These are phyloP conservation scores for Nematolebias whitei DNA, from an alignment of 2,113 vertebrate genomes.

Conservation along the genomic window DNA sequence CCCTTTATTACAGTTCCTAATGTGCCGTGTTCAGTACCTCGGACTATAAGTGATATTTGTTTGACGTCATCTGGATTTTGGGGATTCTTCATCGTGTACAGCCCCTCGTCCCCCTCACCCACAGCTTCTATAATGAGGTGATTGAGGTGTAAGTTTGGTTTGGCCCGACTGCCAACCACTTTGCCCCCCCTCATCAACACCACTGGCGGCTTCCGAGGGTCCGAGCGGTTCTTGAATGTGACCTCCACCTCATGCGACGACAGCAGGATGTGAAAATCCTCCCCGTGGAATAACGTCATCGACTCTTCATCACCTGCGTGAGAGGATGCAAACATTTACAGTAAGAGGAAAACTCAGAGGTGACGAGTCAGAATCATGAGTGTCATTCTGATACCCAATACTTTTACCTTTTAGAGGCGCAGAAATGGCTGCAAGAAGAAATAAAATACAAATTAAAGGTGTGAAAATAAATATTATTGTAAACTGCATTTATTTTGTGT, in stretches of 20 bases:
- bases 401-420: conserved; percentile 69
- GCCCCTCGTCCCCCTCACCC: conserved; percentile 73
- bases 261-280: conserved; percentile 75
- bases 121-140: conserved; percentile 73
- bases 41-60: conserved; percentile 61
- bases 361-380: background rate
- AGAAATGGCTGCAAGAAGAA: conserved; percentile 58
- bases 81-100: conserved; percentile 71
- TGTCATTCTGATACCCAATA: background rate
- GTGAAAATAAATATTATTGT: background rate
- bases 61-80: conserved; percentile 40
- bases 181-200: conserved; percentile 58
- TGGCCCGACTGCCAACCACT: conserved; percentile 45
- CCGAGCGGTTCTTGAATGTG: conserved; percentile 49
- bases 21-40: conserved; percentile 63
- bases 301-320: conserved; percentile 39
- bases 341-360: background rate
- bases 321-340: conserved; percentile 5
- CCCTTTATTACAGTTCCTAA: background rate
- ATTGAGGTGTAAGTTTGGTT: conserved; percentile 50
- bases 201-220: conserved; percentile 23
- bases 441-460: conserved; percentile 5
- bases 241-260: conserved; percentile 51
- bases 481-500: too few relatives aligned
- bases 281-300: conserved; percentile 62